Evolutionary conservation across 2,888 invertebrate genomes (phyloP), one percentile per base, ranked within the genome.

Genomic region (Pristionchus arcanus): DNA sequence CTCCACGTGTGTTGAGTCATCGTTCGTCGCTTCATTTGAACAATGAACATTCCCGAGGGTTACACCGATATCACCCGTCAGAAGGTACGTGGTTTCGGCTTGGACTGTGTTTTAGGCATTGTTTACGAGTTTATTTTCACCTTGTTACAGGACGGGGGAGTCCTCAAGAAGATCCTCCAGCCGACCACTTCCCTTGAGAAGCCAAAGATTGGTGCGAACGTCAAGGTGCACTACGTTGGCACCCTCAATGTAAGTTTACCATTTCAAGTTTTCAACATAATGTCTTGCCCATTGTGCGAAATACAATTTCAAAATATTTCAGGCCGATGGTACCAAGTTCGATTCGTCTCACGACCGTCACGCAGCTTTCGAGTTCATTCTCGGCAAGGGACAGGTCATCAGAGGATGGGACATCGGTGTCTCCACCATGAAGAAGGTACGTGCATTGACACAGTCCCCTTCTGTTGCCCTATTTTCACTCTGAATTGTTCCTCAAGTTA

Each of bases 331-430:
- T 68, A 97, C 97, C 5, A 97, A 97, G 95, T 98, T 99, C 95
- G 99, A 99, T 96, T 98, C 98, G 0, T 98, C 98, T 95, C 96
- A 97, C 92, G 97, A 97, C 93, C 96, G 98, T 90, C 97, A 97
- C 91, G 97, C 97, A 91, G 97, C 97, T 0, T 99, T 99, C 95
- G 96, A 97, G 94, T 99, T 99, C 95, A 96, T 96, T 92, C 96
- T 99, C 84, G 98, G 98, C 91, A 97, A 97, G 97, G 97, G 98
- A 97, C 88, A 93, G 90, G 94, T 94, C 59, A 95, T 95, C 92
- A 94, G 94, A 88, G 95, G 93, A 87, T 99, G 98, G 97, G 98
- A 99, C 94, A 96, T 97, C 92, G 98, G 98, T 53, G 97, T 99
- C 28, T 97, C 97, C 0, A 97, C 97, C 0, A 99, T 99, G 99